A percentile compares a stretch with the other conserved stretches of the same genome.
Evolutionary conservation across 2,888 invertebrate genomes (phyloP).

Genomic region (Mythimna lalbum): DNA sequence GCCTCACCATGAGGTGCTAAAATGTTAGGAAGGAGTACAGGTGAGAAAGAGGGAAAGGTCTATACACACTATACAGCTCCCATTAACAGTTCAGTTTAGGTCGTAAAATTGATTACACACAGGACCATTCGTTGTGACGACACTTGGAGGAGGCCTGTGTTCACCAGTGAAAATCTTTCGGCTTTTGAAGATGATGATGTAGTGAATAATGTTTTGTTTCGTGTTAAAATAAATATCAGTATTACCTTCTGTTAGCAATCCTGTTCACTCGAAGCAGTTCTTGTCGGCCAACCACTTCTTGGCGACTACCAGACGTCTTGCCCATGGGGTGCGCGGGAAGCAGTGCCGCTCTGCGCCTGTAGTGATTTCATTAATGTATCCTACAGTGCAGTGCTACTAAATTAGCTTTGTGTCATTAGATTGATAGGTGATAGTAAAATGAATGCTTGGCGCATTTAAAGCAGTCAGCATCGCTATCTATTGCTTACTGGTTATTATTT

Average conservation of each 20-base stretch:
- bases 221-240: neutral
- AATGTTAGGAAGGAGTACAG: too few relatives aligned
- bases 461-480: neutral
- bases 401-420: slow-evolving; percentile 2
- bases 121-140: too few relatives aligned
- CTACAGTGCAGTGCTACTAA: slow-evolving; percentile 16
- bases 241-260: slow-evolving; percentile 83
- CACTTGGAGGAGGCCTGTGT: too few relatives aligned
- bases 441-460: neutral
- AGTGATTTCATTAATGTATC: slow-evolving; percentile 30
- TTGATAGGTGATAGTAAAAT: neutral
- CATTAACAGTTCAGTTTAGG: too few relatives aligned
- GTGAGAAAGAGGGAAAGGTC: too few relatives aligned
- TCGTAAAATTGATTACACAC: too few relatives aligned
- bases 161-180: too few relatives aligned
- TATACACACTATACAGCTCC: too few relatives aligned
- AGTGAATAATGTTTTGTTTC: neutral
- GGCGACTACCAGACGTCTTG: slow-evolving; percentile 86
- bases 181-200: neutral
- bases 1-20: too few relatives aligned
- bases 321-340: slow-evolving; percentile 84
- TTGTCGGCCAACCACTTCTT: slow-evolving; percentile 82
- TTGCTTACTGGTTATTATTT: neutral
- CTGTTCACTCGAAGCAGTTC: slow-evolving; percentile 83
- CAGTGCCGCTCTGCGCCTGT: slow-evolving; percentile 69